Conservation (phyloP, 2,113 vertebrate genomes). For the Hippocampus guttulatus region DNA sequence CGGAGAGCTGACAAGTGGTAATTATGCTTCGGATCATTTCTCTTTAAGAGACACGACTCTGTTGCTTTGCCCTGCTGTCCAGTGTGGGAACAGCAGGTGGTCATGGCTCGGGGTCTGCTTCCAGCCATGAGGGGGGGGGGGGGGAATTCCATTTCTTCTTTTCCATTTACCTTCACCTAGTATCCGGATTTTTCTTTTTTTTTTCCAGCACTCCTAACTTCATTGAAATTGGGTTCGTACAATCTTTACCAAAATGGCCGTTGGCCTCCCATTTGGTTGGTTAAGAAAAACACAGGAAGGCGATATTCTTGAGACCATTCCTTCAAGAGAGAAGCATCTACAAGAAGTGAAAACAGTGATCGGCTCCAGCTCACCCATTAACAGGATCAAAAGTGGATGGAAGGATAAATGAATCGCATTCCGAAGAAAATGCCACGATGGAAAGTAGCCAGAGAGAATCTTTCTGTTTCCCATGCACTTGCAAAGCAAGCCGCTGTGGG, state of each 20-base stretch:
- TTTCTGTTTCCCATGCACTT: neutral
- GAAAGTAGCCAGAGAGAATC: neutral
- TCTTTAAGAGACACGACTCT: conserved; percentile 38
- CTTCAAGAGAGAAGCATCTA: too few species aligned
- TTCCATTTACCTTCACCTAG: neutral
- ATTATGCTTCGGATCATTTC: conserved; percentile 53
- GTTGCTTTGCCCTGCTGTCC: conserved; percentile 34
- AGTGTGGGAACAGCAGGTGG: conserved; percentile 45
- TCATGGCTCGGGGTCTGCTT: conserved; percentile 19
- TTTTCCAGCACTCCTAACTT: neutral
- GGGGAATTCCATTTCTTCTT: conserved; percentile 4
- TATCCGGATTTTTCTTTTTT: neutral
- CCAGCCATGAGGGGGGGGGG: conserved; percentile 10
- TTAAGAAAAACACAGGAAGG: too few species aligned
- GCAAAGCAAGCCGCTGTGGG: neutral
- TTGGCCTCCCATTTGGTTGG: too few species aligned
- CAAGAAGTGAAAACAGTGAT: too few species aligned
- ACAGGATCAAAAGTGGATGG: too few species aligned
- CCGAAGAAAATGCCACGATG: neutral
- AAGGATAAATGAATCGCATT: too few species aligned
- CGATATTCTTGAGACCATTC: too few species aligned
- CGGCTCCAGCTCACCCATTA: too few species aligned
- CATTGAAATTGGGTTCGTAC: too few species aligned
- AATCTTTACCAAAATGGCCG: neutral
- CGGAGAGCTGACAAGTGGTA: conserved; percentile 52